Conservation (phyloP, 2,797 vertebrate species). For the Ataeniobius toweri region DNA sequence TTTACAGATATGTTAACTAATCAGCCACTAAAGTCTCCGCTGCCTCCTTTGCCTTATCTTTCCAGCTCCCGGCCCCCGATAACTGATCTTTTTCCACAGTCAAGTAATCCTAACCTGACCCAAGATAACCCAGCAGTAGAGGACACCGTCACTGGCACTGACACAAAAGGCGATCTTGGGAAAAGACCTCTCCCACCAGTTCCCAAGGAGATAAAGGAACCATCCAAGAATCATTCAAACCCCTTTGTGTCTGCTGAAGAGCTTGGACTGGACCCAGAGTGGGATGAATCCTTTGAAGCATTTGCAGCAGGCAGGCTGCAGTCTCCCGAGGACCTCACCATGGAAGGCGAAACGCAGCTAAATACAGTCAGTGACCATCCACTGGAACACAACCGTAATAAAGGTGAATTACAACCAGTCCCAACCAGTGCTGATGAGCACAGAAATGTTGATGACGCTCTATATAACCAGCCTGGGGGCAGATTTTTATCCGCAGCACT, state of each 20-base stretch:
- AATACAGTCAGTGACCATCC: conserved; percentile 24
- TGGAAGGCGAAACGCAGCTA: conserved; percentile 42
- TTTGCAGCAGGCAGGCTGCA: conserved; percentile 87
- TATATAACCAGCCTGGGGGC: conserved; percentile 21
- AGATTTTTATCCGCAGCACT: conserved; percentile 3
- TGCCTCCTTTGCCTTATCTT: conserved; percentile 88
- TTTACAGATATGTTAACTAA: conserved; percentile 83
- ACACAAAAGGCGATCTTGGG: conserved; percentile 1
- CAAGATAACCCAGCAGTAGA: conserved; percentile 11
- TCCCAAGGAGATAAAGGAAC: conserved; percentile 7
- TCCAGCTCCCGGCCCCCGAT: conserved; percentile 82
- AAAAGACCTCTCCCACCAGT: conserved; percentile 31
- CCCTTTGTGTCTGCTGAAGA: conserved; percentile 54
- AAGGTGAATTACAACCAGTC: conserved; percentile 6
- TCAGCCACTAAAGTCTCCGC: conserved; percentile 83
- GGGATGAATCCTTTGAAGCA: conserved; percentile 86
- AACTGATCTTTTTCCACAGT: conserved; percentile 71
- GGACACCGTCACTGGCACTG: neutral
- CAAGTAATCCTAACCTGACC: conserved; percentile 44
- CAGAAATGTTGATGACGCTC: conserved; percentile 26
- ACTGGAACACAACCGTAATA: conserved; percentile 31
- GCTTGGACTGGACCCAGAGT: conserved; percentile 58
- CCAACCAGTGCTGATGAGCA: conserved; percentile 20
- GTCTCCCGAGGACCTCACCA: conserved; percentile 57
- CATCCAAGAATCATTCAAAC: conserved; percentile 46